Conservation (phyloP, 2,797 vertebrate species). For the Cetoscarus ocellatus region DNA sequence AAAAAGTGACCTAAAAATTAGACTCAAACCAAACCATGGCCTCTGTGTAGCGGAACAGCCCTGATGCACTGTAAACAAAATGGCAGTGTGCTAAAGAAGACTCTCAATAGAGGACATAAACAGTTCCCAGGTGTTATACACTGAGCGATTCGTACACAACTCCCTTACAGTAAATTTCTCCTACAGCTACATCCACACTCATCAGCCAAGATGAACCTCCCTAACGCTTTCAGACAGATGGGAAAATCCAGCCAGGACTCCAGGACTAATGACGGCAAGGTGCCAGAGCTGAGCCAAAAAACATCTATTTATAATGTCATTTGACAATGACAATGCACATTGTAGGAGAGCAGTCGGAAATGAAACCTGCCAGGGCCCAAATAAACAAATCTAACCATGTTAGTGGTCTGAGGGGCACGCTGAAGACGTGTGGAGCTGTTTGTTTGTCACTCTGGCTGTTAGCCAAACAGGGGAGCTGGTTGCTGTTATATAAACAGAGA, state of each 20-base stretch:
- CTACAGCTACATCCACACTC: slow-evolving; percentile 17
- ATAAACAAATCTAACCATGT: slow-evolving; percentile 67
- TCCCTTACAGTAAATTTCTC: slow-evolving; percentile 5
- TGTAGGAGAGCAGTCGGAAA: slow-evolving; percentile 59
- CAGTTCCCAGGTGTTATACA: no score
- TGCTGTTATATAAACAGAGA: slow-evolving; percentile 36
- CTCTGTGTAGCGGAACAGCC: no score
- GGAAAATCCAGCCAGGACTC: slow-evolving; percentile 65
- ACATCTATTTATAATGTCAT: slow-evolving; percentile 77
- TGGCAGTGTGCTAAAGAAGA: background rate
- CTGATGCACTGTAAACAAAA: background rate
- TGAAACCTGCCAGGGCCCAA: slow-evolving; percentile 54
- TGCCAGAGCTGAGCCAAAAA: slow-evolving; percentile 57
- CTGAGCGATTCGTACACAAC: background rate
- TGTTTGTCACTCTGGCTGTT: slow-evolving; percentile 28
- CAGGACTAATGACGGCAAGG: slow-evolving; percentile 55
- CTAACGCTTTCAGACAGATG: slow-evolving; percentile 66
- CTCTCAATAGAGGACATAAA: no score
- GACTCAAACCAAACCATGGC: no score
- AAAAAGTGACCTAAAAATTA: no score
- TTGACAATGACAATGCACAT: slow-evolving; percentile 69
- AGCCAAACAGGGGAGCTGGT: slow-evolving; percentile 30
- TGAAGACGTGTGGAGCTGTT: slow-evolving; percentile 34
- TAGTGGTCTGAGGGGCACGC: slow-evolving; percentile 47
- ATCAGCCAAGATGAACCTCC: slow-evolving; percentile 30